Evolutionary conservation across 2,797 vertebrate species (phyloP), one percentile per base, ranked within the genome.

Genomic region (Melanotaenia parkinsoni): DNA sequence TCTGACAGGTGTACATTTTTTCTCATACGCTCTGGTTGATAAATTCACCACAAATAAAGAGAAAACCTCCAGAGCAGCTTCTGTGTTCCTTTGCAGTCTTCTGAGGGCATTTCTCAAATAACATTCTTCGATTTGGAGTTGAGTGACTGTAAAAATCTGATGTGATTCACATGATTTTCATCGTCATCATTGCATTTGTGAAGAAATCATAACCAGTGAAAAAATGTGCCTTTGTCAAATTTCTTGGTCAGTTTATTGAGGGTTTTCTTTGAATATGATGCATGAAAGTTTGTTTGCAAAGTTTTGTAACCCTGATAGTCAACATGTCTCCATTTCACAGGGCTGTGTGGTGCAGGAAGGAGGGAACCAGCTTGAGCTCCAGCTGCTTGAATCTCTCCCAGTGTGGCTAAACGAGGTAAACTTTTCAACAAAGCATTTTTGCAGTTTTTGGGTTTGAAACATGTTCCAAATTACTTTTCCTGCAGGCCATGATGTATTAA

Each of bases 361-460:
- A 87, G 75, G 63, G 59, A 83, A 76, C 63, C 74, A 67, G 71
- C 67, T 82, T 72, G 85, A 83, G 68, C 70, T 86, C 43, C 78
- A 81, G 74, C 87, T 82, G 82, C 74, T 88, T 86, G 89, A 87
- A 69, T 78, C 59, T 12, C 70, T 75, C 77, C 69, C 69, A 66
- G 16, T 86, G 80, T 47, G 6, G 67, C 76, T 65, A 67, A 83
- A 50, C 77, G 77, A 89, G 91, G 90, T 91, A 86, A 86, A 70
- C 12, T 6, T 45, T 0, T 54, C 43, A 20, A 70, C 13, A 35
- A 54, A 47, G 16, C 61, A 14, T 50, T 40, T 40, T 40, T 40
- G 38, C 12, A 14, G 11, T 40, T 40, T 40, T 11, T 37, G 12
- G 35, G 9, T 37, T 37, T 37, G 11, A 40, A 1, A 38, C 37